Evolutionary conservation across 2,797 vertebrate genomes (phyloP), one percentile per base, ranked within the genome.

Genomic region (Halcyon chelicuti): DNA sequence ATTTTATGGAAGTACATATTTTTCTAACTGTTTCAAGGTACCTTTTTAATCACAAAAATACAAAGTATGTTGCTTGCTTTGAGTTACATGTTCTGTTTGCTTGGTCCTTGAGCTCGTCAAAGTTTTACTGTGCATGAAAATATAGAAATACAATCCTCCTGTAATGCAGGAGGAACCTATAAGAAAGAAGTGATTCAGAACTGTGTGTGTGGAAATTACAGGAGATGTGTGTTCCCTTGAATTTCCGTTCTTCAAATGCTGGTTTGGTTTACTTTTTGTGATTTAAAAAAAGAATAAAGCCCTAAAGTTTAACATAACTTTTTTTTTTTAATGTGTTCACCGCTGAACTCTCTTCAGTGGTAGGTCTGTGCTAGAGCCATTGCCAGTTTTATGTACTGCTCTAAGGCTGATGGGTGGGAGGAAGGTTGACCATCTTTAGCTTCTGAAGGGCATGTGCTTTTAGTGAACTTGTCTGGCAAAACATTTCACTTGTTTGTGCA

Each of bases 21-120:
- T n/a, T 61, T 33, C 18, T 33, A 79, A 37, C 4, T 0, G 0
- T 52, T 79, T 66, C 15, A 58, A 66, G 7, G 12, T 55, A 40
- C 12, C 4, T 33, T 79, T 49, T 87, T 15, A 72, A 72, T 65
- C 3, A 25, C 6, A 68, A 66, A 54, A 23, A 2, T 51, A 14
- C 7, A 5, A 63, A 54, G 1, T 18, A 9, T 23, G 3, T 79
- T 65, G 29, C 57, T 77, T 78, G 6, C 8, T 82, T 71, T 62
- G 8, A 73, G 42, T 62, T 5, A 55, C 76, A 46, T 18, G 2
- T 21, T 54, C 14, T 6, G 3, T 62, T 31, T 46, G 4, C 37
- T 37, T 70, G 13, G 14, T 75, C 10, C 17, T 88, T 72, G 47
- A 58, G 10, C 8, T 84, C 78, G 14, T 72, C 8, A 10, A 8